Evolutionary conservation across 1,140 invertebrate species (phyloP).

Genomic region (Bicyclus anynana): DNA sequence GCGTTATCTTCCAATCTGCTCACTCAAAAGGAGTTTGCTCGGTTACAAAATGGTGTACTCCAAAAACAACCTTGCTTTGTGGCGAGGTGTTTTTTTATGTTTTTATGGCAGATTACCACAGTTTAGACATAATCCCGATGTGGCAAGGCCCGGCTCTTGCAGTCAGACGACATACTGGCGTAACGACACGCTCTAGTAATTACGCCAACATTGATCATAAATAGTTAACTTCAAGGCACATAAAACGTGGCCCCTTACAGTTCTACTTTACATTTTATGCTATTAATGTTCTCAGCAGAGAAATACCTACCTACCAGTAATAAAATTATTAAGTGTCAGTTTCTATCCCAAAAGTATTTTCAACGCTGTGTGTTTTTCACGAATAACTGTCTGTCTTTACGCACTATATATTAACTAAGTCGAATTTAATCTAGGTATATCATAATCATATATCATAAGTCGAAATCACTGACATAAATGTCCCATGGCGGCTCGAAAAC

Average conservation of each 20-base stretch:
- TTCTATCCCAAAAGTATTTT: no score
- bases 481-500: no score
- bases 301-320: no score
- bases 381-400: no score
- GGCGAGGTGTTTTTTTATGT: constrained; percentile 22
- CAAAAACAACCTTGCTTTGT: constrained; percentile 27
- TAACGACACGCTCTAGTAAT: constrained; percentile 59
- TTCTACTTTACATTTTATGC: not conserved
- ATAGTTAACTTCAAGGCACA: constrained; percentile 5
- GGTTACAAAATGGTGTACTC: not conserved
- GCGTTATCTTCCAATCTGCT: not conserved
- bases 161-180: constrained; percentile 52
- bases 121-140: constrained; percentile 56
- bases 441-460: no score
- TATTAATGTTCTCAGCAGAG: no score
- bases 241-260: not conserved
- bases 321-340: no score
- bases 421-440: no score
- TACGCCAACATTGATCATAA: constrained; percentile 23
- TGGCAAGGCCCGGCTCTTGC: constrained; percentile 41
- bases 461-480: no score
- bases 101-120: constrained; percentile 43
- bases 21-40: not conserved
- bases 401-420: no score
- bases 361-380: no score